phyloP scores from a whole-genome alignment of 2,797 vertebrate species.

The Gephyroberyx darwinii region DNA sequence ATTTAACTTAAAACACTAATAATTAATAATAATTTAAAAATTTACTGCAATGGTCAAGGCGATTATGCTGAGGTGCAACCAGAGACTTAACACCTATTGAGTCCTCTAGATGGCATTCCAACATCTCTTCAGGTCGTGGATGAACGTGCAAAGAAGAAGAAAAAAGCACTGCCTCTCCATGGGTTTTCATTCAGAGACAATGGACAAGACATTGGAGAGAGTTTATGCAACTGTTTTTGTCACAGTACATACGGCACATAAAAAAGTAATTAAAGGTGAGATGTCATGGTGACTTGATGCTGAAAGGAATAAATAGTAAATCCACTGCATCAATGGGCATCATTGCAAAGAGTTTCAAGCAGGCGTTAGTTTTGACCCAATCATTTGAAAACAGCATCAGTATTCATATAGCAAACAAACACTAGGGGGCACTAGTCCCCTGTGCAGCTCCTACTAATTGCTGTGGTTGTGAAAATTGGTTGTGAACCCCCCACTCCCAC shows the following conservation, averaged over 20 bases:
- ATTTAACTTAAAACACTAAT: constrained; percentile 29
- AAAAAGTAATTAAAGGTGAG: constrained; percentile 21
- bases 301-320: constrained; percentile 12
- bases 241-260: not conserved
- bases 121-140: constrained; percentile 9
- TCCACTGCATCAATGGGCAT: constrained; percentile 9
- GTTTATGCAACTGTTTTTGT: not conserved
- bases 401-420: constrained; percentile 52
- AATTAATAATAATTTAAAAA: no score
- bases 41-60: constrained; percentile 10
- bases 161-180: not conserved
- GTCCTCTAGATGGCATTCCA: constrained; percentile 23
- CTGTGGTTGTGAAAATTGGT: constrained; percentile 54
- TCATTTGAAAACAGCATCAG: constrained; percentile 20
- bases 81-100: constrained; percentile 17
- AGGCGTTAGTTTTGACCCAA: constrained; percentile 1
- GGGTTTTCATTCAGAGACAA: not conserved
- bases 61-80: constrained; percentile 13
- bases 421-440: constrained; percentile 78
- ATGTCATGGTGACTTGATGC: not conserved
- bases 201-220: not conserved
- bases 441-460: constrained; percentile 66
- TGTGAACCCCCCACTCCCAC: constrained; percentile 32
- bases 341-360: not conserved
- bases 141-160: constrained; percentile 5